Conservation (phyloP, 2,888 invertebrate species). For the Hydraecia micacea region DNA sequence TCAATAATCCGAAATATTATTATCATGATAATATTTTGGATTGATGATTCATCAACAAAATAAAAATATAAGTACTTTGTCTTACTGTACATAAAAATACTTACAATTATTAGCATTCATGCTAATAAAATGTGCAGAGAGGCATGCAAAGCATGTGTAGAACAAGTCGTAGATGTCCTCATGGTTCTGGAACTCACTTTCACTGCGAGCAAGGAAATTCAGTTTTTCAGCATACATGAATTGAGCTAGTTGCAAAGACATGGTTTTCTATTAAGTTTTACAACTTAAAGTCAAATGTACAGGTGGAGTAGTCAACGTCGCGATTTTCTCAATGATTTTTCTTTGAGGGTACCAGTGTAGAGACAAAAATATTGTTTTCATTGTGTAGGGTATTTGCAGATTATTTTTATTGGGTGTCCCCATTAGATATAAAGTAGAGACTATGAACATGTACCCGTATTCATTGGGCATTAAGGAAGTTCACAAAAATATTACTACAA, state of each 20-base stretch:
- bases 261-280: conserved; percentile 15
- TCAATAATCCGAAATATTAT: neutral
- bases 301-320: neutral
- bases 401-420: conserved; percentile 26
- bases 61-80: neutral
- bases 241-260: conserved; percentile 34
- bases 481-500: neutral
- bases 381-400: conserved; percentile 44
- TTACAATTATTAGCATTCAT: conserved; percentile 93
- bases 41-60: neutral
- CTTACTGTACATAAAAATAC: conserved; percentile 75
- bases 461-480: neutral
- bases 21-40: neutral
- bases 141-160: conserved; percentile 96
- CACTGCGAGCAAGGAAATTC: conserved; percentile 89
- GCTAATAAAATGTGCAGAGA: conserved; percentile 96
- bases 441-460: neutral
- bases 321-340: neutral
- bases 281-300: neutral
- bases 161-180: conserved; percentile 96
- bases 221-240: conserved; percentile 30
- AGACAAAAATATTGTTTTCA: conserved; percentile 10
- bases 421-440: conserved; percentile 6
- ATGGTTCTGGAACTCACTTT: conserved; percentile 95
- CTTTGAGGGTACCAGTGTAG: neutral